Conservation (phyloP, 2,113 vertebrate genomes). For the Rhea pennata region DNA sequence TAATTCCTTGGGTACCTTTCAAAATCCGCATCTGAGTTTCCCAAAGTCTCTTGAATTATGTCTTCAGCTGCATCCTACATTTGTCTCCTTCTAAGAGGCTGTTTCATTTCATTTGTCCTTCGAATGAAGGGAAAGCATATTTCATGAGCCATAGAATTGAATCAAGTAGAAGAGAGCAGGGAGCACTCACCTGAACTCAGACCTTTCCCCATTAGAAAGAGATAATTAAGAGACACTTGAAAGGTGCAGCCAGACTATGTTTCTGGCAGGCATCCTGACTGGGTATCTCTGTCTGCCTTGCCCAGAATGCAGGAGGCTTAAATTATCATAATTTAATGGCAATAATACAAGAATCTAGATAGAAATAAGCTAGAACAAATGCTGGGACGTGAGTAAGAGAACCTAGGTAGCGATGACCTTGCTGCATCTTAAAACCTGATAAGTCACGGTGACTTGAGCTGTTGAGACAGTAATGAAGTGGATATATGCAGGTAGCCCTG, state of each 20-base stretch:
- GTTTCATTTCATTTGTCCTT: slow-evolving; percentile 63
- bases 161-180: slow-evolving; percentile 36
- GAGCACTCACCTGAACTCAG: slow-evolving; percentile 61
- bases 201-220: slow-evolving; percentile 64
- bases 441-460: background rate
- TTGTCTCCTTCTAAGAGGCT: slow-evolving; percentile 45
- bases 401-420: slow-evolving; percentile 1
- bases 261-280: slow-evolving; percentile 53
- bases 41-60: background rate
- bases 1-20: slow-evolving; percentile 40
- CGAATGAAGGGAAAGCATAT: slow-evolving; percentile 1
- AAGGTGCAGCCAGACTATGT: background rate
- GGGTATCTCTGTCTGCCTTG: slow-evolving; percentile 10
- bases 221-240: slow-evolving; percentile 70
- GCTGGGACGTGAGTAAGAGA: background rate
- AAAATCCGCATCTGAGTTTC: background rate
- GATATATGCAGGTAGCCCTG: slow-evolving; percentile 5
- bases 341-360: background rate
- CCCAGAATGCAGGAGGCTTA: slow-evolving; percentile 29
- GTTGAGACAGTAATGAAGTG: slow-evolving; percentile 24
- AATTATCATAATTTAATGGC: slow-evolving; percentile 54
- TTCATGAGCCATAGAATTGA: slow-evolving; percentile 50
- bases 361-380: slow-evolving; percentile 22
- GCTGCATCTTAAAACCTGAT: background rate
- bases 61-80: background rate